Evolutionary conservation across 2,797 vertebrate species (phyloP).

Genomic region (Hippopotamyrus pictus): DNA sequence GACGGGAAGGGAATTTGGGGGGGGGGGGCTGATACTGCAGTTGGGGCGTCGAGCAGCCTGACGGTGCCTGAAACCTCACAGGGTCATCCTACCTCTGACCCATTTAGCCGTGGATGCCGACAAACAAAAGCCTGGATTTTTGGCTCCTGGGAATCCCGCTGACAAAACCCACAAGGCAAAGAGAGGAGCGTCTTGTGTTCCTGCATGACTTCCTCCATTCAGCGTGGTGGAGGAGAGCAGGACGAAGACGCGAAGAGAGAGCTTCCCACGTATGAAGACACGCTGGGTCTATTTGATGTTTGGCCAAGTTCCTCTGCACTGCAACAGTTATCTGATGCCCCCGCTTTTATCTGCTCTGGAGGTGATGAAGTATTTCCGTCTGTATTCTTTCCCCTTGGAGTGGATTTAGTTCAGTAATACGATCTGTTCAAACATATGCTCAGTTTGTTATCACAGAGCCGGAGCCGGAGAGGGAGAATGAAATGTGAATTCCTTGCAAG

Average conservation of each 20-base stretch:
- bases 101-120: slow-evolving; percentile 29
- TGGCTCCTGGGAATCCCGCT: slow-evolving; percentile 38
- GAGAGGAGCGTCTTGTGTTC: slow-evolving; percentile 31
- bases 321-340: slow-evolving; percentile 26
- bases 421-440: slow-evolving; percentile 23
- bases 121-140: slow-evolving; percentile 41
- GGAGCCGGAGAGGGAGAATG: not conserved
- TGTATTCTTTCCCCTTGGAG: slow-evolving; percentile 30
- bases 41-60: not conserved
- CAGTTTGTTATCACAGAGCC: slow-evolving; percentile 21
- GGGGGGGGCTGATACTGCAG: not conserved
- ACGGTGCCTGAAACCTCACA: not conserved
- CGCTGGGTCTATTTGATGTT: slow-evolving; percentile 17
- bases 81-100: slow-evolving; percentile 1
- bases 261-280: slow-evolving; percentile 19
- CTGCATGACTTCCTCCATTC: slow-evolving; percentile 33
- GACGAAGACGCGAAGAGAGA: not conserved
- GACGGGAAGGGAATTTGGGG: not conserved
- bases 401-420: slow-evolving; percentile 25
- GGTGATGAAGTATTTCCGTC: slow-evolving; percentile 28
- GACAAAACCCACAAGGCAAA: slow-evolving; percentile 41
- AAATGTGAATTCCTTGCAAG: slow-evolving; percentile 12
- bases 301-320: slow-evolving; percentile 18
- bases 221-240: slow-evolving; percentile 10
- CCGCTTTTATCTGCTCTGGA: slow-evolving; percentile 31